phyloP scores from a whole-genome alignment of 2,888 invertebrate genomes.

The Macropis europaea region DNA sequence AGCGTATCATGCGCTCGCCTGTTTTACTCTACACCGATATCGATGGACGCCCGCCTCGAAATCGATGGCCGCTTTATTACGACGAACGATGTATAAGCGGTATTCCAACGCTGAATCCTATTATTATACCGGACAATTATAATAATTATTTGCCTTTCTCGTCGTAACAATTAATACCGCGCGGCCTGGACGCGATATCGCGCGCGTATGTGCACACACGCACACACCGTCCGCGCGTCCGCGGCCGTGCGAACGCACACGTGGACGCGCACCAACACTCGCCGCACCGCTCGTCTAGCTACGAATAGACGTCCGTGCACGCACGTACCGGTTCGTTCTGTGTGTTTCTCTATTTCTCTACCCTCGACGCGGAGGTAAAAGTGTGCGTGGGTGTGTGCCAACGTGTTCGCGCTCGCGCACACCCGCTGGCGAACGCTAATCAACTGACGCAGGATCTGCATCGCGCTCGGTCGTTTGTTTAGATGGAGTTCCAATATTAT shows the following conservation, averaged over 20 bases:
- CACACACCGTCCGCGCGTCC: background rate
- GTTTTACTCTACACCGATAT: slow-evolving; percentile 51
- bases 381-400: background rate
- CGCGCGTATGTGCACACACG: slow-evolving; percentile 39
- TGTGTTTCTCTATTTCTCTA: no score
- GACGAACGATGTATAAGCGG: slow-evolving; percentile 67
- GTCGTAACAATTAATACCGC: slow-evolving; percentile 78
- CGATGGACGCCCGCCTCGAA: slow-evolving; percentile 62
- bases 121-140: slow-evolving; percentile 78
- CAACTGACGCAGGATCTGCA: slow-evolving; percentile 63
- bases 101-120: slow-evolving; percentile 70
- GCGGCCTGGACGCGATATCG: slow-evolving; percentile 66
- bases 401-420: background rate
- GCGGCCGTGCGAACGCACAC: background rate
- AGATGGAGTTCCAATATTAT: slow-evolving; percentile 77
- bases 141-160: slow-evolving; percentile 79
- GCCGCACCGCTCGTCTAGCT: slow-evolving; percentile 4
- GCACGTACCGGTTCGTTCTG: background rate
- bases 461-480: slow-evolving; percentile 73
- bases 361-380: no score
- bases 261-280: background rate
- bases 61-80: slow-evolving; percentile 68
- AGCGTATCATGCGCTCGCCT: slow-evolving; percentile 1
- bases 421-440: slow-evolving; percentile 59
- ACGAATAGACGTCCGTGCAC: slow-evolving; percentile 6